phyloP scores from a whole-genome alignment of 2,797 vertebrate genomes.

The Carduelis carduelis region DNA sequence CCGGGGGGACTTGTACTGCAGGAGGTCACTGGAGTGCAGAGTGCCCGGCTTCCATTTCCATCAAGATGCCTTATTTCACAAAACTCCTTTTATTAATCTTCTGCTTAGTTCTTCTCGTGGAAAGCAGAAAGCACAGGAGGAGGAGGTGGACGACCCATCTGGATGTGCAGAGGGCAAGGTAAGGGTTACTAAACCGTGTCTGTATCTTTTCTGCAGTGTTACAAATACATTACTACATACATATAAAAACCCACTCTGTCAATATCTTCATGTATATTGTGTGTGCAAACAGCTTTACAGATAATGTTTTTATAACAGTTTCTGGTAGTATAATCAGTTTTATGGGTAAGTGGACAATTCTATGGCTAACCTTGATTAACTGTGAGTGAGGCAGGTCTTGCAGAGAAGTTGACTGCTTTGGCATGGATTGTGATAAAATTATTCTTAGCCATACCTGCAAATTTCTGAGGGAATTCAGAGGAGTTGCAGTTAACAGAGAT shows the following conservation, averaged over 20 bases:
- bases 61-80: conserved; percentile 79
- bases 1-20: conserved; percentile 24
- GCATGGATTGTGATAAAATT: neutral
- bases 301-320: neutral
- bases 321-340: neutral
- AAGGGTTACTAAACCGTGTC: neutral
- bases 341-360: neutral
- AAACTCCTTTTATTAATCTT: conserved; percentile 78
- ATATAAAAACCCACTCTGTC: neutral
- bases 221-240: rapidly evolving
- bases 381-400: neutral
- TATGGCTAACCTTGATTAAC: neutral
- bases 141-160: conserved; percentile 81
- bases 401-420: neutral
- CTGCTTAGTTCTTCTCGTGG: conserved; percentile 77
- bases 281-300: neutral
- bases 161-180: conserved; percentile 82
- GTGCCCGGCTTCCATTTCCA: conserved; percentile 40
- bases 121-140: conserved; percentile 80
- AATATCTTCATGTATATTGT: neutral
- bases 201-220: neutral
- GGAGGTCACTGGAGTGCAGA: conserved; percentile 66
- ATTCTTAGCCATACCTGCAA: neutral
- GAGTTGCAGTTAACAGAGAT: neutral
- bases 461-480: neutral